A percentile compares a stretch with the other conserved stretches of the same genome.
These are phyloP conservation scores for Gadopsis bispinosus DNA, from an alignment of 2,797 vertebrate genomes.

Conservation along the genomic window DNA sequence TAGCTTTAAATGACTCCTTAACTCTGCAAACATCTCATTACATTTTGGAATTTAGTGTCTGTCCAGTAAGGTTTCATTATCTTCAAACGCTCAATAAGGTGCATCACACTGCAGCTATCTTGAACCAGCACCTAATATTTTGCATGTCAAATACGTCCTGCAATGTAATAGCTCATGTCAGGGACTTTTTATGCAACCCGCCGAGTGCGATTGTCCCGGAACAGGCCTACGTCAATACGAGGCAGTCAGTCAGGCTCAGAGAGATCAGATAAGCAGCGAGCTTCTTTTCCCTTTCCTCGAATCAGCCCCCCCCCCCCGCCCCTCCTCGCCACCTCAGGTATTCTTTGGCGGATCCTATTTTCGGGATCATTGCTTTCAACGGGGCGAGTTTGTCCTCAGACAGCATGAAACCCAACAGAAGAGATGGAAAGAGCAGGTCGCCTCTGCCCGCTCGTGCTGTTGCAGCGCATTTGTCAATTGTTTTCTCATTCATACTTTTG, in stretches of 20 bases:
- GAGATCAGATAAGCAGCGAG: slow-evolving; percentile 15
- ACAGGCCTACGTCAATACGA: slow-evolving; percentile 19
- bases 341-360: slow-evolving; percentile 55
- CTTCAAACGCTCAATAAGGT: too few species aligned
- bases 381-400: slow-evolving; percentile 21
- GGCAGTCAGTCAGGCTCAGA: slow-evolving; percentile 6
- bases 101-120: neutral
- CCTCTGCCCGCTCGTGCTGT: neutral
- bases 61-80: too few species aligned
- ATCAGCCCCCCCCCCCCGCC: slow-evolving; percentile 29
- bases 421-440: neutral
- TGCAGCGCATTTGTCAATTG: slow-evolving; percentile 13
- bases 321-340: slow-evolving; percentile 49
- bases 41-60: too few species aligned
- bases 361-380: slow-evolving; percentile 35
- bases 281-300: slow-evolving; percentile 15
- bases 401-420: slow-evolving; percentile 10
- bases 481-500: neutral
- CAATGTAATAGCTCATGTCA: slow-evolving; percentile 19
- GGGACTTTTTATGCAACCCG: slow-evolving; percentile 2
- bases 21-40: neutral
- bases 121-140: slow-evolving; percentile 2
- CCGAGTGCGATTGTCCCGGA: neutral
- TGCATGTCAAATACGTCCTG: slow-evolving; percentile 27
- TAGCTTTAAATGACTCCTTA: neutral